These are phyloP conservation scores for Alviniconcha marisindica DNA, from an alignment of 1,140 invertebrate genomes.

Conservation along the genomic window DNA sequence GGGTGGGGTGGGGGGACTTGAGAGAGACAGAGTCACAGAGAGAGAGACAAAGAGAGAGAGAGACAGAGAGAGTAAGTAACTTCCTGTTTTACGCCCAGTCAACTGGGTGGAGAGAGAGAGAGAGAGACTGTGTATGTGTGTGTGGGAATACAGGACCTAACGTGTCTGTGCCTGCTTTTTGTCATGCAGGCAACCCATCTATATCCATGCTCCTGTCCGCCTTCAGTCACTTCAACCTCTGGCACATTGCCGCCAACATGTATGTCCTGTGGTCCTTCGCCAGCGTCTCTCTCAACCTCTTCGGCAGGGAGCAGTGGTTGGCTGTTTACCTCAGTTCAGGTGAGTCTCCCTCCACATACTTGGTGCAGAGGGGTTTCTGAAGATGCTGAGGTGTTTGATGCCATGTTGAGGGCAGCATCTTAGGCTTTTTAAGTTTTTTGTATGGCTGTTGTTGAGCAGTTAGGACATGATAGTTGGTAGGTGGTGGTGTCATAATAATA, in stretches of 20 bases:
- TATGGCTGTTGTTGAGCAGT: too few species aligned
- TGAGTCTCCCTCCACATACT: slow-evolving; percentile 15
- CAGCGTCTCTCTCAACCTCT: slow-evolving; percentile 80
- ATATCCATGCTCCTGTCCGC: slow-evolving; percentile 93
- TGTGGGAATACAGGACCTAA: too few species aligned
- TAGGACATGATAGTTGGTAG: too few species aligned
- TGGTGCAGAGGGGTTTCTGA: background rate
- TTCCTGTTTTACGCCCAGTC: too few species aligned
- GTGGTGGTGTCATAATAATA: too few species aligned
- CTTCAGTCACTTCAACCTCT: slow-evolving; percentile 92
- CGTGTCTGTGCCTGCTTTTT: slow-evolving; percentile 1
- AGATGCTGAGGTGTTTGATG: background rate
- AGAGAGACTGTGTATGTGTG: too few species aligned
- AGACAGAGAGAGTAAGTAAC: too few species aligned
- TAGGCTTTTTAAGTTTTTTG: background rate
- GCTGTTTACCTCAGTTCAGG: slow-evolving; percentile 89
- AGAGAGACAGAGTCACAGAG: too few species aligned
- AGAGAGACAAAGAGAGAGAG: too few species aligned
- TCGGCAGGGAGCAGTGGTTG: slow-evolving; percentile 95
- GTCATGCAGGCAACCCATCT: slow-evolving; percentile 73
- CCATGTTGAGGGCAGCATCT: background rate
- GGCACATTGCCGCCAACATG: slow-evolving; percentile 96
- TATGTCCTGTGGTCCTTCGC: slow-evolving; percentile 93
- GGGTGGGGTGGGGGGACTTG: too few species aligned
- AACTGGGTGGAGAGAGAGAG: too few species aligned